Percentiles rank a stretch among this genome's conserved stretches.
Conservation (phyloP, 1,140 invertebrate species). For the Diorhabda carinulata region DNA sequence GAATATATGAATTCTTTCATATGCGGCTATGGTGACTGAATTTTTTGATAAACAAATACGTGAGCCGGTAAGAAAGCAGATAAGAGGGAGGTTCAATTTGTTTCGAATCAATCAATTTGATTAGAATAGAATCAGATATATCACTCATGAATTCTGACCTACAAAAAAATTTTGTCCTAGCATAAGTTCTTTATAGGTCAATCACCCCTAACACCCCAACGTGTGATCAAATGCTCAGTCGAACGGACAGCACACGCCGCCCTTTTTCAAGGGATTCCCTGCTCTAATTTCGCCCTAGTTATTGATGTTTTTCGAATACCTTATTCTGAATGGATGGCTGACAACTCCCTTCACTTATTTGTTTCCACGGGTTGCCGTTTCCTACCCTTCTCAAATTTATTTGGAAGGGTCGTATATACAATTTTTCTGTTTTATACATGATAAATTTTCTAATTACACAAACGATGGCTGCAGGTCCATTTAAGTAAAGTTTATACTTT, state of each 20-base stretch:
- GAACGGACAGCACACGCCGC: not conserved
- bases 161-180: not conserved
- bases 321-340: not conserved
- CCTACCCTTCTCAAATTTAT: not conserved
- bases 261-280: conserved; percentile 1
- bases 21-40: no score
- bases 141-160: no score
- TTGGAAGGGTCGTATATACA: not conserved
- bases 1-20: no score
- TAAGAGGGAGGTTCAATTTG: no score
- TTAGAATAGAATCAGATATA: no score
- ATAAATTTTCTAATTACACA: no score
- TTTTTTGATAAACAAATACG: no score
- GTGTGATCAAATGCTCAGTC: not conserved
- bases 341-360: conserved; percentile 2
- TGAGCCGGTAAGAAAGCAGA: no score
- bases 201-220: not conserved
- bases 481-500: no score
- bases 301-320: not conserved
- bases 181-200: not conserved
- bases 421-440: not conserved
- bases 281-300: conserved; percentile 1
- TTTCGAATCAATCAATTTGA: no score
- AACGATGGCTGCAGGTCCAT: no score
- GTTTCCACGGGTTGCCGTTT: not conserved